Percentiles rank a stretch among this genome's conserved stretches.
Conservation (phyloP, 2,797 vertebrate genomes). For the Myotis vivesi region DNA sequence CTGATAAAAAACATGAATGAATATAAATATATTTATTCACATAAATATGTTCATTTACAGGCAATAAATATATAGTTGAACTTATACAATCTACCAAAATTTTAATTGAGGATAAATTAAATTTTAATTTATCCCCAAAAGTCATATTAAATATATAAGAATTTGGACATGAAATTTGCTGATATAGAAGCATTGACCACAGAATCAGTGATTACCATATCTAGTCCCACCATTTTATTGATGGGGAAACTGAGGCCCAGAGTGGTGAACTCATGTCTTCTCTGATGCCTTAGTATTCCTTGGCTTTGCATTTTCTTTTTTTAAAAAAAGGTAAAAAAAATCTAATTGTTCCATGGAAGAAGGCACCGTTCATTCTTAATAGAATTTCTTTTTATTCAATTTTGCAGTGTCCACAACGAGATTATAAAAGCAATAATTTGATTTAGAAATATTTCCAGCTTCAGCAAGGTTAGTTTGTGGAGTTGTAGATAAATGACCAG, state of each 20-base stretch:
- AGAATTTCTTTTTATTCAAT: slow-evolving; percentile 84
- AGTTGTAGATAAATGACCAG: slow-evolving; percentile 89
- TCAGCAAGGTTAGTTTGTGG: slow-evolving; percentile 80
- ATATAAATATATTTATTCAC: background rate
- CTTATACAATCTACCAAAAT: background rate
- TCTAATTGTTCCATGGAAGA: slow-evolving; percentile 75
- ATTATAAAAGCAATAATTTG: slow-evolving; percentile 87
- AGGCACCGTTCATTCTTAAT: slow-evolving; percentile 82
- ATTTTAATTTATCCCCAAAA: background rate
- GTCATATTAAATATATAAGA: background rate
- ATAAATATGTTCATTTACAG: background rate
- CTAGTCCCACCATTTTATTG: background rate
- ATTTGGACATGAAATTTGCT: background rate
- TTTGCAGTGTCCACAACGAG: slow-evolving; percentile 82
- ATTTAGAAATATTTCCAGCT: slow-evolving; percentile 85
- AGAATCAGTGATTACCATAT: background rate
- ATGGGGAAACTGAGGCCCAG: slow-evolving; percentile 42
- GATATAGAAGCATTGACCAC: background rate
- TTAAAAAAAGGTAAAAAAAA: slow-evolving; percentile 53
- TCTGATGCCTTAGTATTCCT: slow-evolving; percentile 34
- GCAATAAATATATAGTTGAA: background rate
- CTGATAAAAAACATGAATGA: background rate
- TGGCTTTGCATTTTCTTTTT: slow-evolving; percentile 78
- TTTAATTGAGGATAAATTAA: background rate
- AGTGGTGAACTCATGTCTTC: slow-evolving; percentile 27